These are phyloP conservation scores for Scomber scombrus DNA, from an alignment of 2,113 vertebrate genomes.

Conservation along the genomic window DNA sequence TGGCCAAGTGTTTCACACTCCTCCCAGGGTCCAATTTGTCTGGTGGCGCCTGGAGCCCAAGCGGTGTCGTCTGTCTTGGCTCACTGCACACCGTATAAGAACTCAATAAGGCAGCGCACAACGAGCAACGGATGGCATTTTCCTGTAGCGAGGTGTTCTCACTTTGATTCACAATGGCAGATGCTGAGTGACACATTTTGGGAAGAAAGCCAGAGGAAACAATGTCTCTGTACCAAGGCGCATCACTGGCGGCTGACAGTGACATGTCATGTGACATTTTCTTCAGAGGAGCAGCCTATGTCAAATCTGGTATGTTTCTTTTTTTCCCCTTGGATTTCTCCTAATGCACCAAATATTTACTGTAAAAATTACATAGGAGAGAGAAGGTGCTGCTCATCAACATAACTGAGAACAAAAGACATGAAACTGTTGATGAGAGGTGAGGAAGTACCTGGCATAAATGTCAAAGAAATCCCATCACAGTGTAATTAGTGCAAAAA, in stretches of 20 bases:
- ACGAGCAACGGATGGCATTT: conserved; percentile 14
- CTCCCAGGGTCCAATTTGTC: conserved; percentile 53
- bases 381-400: neutral
- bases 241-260: conserved; percentile 37
- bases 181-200: conserved; percentile 62
- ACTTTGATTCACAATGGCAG: conserved; percentile 60
- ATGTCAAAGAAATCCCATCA: conserved; percentile 17
- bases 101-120: conserved; percentile 21
- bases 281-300: conserved; percentile 37
- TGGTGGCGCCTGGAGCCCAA: conserved; percentile 36
- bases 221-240: conserved; percentile 18
- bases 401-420: neutral
- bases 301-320: conserved; percentile 12
- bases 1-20: conserved; percentile 44
- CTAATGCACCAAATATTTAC: neutral
- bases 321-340: neutral
- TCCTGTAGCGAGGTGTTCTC: conserved; percentile 37
- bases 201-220: conserved; percentile 48
- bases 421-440: neutral
- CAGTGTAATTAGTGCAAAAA: conserved; percentile 16
- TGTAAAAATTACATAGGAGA: neutral
- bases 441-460: neutral
- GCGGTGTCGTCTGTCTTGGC: conserved; percentile 29
- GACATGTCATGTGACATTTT: conserved; percentile 22
- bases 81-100: conserved; percentile 13